Conservation (phyloP, 2,888 invertebrate species). For the Eremobia ochroleuca region DNA sequence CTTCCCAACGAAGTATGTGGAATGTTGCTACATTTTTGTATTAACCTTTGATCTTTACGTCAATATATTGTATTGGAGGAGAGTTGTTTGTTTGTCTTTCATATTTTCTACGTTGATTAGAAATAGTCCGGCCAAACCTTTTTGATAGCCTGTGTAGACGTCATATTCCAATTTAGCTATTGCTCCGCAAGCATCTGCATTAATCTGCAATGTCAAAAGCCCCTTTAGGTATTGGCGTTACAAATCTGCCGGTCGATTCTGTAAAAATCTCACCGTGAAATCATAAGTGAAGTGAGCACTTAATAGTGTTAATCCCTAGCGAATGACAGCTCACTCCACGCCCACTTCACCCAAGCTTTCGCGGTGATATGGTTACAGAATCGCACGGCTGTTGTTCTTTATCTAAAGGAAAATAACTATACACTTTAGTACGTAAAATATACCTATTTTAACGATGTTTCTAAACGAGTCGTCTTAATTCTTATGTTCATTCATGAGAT, state of each 20-base stretch:
- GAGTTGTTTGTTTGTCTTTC: constrained; percentile 13
- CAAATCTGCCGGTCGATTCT: too few relatives aligned
- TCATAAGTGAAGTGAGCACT: too few relatives aligned
- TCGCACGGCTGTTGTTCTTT: too few relatives aligned
- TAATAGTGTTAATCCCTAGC: too few relatives aligned
- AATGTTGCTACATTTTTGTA: constrained; percentile 47
- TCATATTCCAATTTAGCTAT: neutral
- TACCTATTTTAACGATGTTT: neutral
- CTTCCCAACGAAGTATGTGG: constrained; percentile 57
- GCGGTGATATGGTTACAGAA: too few relatives aligned
- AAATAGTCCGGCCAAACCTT: constrained; percentile 1
- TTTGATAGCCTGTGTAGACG: neutral
- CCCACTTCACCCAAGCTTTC: too few relatives aligned
- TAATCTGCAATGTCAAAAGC: neutral
- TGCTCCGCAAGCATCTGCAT: too few relatives aligned
- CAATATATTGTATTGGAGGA: constrained; percentile 29
- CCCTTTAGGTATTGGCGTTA: neutral
- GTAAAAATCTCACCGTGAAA: too few relatives aligned
- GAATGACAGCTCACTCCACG: too few relatives aligned
- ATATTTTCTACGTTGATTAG: constrained; percentile 29
- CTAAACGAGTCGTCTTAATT: neutral
- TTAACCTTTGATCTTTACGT: constrained; percentile 45
- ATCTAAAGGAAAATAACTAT: too few relatives aligned
- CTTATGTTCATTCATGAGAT: neutral
- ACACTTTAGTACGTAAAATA: neutral